Evolutionary conservation across 2,113 vertebrate genomes (phyloP), one percentile per base, ranked within the genome.

Genomic region (Channa argus): DNA sequence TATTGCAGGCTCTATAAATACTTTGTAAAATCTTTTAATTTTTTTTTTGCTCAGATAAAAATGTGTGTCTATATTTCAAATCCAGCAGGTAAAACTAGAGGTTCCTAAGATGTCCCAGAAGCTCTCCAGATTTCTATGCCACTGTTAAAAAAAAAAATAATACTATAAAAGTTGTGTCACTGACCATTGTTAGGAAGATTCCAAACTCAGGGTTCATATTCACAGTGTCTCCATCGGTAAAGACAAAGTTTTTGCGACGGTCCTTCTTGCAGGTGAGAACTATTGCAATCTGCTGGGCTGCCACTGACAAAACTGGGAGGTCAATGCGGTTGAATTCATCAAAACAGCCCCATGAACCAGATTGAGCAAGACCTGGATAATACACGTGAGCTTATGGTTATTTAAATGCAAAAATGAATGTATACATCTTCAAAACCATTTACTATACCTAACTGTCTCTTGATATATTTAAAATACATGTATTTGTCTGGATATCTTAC

Each of bases 301-400:
- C 98, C 50, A 99, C 98, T 0, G 98, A 99, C 14, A 99, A 87
- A 43, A 99, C 98, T 2, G 98, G 97, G 59, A 99, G 95, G 86
- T 99, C 94, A 10, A 99, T 99, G 38, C 97, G 97, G 86, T 98
- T 99, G 88, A 99, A 99, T 84, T 99, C 98, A 59, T 99, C 98
- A 84, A 99, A 99, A 87, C 97, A 99, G 44, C 98, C 98, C 98
- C 98, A 99, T 46, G 98, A 98, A 54, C 98, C 98, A 71, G 98
- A 99, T 88, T 98, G 98, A 65, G 98, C 96, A 63, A 99, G 94
- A 82, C 98, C 98, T 99, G 88, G 45, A 86, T 47, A 70, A 69
- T 4, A 41, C 66, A 78, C 46, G 36, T 12, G 50, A n/a, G 0
- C 36, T 15, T 8, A 47, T 0, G 0, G 10, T 59, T 12, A 3